Conservation (phyloP, 2,888 invertebrate species). For the Scaeva pyrastri region DNA sequence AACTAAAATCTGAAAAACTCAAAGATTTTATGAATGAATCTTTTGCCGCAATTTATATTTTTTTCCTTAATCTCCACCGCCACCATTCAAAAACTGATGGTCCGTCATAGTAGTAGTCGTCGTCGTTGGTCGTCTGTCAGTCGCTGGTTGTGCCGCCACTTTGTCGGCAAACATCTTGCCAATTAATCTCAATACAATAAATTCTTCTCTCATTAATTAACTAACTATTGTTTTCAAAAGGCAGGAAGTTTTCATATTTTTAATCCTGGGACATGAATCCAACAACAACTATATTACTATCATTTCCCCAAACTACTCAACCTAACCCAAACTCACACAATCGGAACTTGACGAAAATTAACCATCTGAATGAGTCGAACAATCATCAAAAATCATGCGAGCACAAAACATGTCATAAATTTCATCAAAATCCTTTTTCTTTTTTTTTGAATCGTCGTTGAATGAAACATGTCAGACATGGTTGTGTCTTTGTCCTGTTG, state of each 20-base stretch:
- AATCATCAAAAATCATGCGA: slow-evolving; percentile 32
- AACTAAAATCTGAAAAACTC: too few relatives aligned
- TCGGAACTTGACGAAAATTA: slow-evolving; percentile 71
- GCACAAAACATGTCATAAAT: slow-evolving; percentile 75
- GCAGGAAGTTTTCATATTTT: slow-evolving; percentile 62
- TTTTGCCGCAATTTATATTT: not conserved
- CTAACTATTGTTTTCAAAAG: slow-evolving; percentile 54
- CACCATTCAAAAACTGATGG: not conserved
- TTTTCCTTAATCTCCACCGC: slow-evolving; percentile 2
- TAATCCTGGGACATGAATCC: not conserved
- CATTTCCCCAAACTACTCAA: slow-evolving; percentile 26
- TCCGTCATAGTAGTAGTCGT: not conserved
- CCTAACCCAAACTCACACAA: not conserved
- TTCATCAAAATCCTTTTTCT: slow-evolving; percentile 51
- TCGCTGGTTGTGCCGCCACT: slow-evolving; percentile 37
- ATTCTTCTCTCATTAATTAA: slow-evolving; percentile 59
- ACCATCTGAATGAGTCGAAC: slow-evolving; percentile 69
- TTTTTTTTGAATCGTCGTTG: too few relatives aligned
- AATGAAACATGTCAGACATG: slow-evolving; percentile 66
- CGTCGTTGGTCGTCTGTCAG: not conserved
- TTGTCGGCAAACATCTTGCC: slow-evolving; percentile 61
- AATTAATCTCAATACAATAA: slow-evolving; percentile 52
- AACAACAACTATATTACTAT: not conserved
- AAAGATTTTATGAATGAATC: not conserved
- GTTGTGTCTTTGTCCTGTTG: slow-evolving; percentile 60